phyloP scores from a whole-genome alignment of 1,140 invertebrate genomes.

The Brachionus calyciflorus region DNA sequence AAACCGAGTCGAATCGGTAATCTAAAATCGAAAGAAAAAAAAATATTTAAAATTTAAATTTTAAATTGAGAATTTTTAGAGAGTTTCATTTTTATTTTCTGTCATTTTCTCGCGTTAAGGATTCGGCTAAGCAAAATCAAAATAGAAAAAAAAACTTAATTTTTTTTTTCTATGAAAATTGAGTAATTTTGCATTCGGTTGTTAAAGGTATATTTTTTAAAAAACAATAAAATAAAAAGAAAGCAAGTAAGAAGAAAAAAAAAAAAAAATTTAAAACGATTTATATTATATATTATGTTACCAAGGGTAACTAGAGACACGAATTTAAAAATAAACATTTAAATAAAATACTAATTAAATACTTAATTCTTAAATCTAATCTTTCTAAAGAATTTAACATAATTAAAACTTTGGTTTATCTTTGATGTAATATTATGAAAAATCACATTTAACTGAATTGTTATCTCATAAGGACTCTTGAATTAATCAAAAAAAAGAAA shows the following conservation, averaged over 20 bases:
- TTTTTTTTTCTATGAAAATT: background rate
- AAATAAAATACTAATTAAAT: slow-evolving; percentile 16
- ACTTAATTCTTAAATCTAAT: no score
- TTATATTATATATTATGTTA: slow-evolving; percentile 25
- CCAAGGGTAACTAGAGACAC: slow-evolving; percentile 27
- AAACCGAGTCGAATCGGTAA: no score
- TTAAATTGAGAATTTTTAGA: background rate
- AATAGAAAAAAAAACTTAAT: no score
- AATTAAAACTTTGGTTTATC: no score
- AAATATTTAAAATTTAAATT: slow-evolving; percentile 18
- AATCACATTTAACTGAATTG: no score
- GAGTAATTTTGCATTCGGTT: slow-evolving; percentile 39
- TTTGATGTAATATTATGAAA: no score
- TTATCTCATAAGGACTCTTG: no score
- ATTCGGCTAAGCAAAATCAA: no score
- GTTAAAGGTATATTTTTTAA: slow-evolving; percentile 42
- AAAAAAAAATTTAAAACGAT: background rate
- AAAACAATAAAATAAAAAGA: slow-evolving; percentile 38
- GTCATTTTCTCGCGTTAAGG: no score
- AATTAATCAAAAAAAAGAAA: no score
- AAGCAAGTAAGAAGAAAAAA: no score
- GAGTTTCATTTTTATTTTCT: background rate
- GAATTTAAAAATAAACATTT: background rate
- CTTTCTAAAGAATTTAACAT: no score
- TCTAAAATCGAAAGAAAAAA: background rate